Base-by-base conservation (phyloP, 2,113 vertebrate genomes). In the Oxygymnocypris stewartii region DNA sequence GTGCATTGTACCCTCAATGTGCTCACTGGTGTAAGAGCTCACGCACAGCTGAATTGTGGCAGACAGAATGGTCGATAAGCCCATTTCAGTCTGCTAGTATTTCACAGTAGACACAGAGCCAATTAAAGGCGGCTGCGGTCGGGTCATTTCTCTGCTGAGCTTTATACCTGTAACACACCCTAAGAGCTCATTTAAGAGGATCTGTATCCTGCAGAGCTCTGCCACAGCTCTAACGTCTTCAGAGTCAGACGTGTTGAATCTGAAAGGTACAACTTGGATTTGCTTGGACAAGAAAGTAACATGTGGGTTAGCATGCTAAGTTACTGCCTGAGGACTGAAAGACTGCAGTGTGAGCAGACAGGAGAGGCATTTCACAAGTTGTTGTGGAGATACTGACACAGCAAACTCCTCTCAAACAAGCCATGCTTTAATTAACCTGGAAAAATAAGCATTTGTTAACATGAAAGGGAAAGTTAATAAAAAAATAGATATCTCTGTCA, bases 11-110 rank as follows among this genome's bases (percentile, higher is more conserved):
- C 59, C 61, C 54, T 79, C 76, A 78, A 44, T 49, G n/a, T 40
- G 14, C 35, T 73, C 28, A 86, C 73, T 20, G 44, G 79, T 37
- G 25, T 37, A 23, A n/a, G 79, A 75, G 47, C 84, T 78, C 25
- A 65, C 18, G 51, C 79, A 61, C 49, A 71, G 42, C 78, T 69
- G 67, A 63, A 40, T 31, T 73, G 51, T 23, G 20, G 40, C 40
- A 86, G 78, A 86, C 59, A 85, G 63, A 42, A 42, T 35, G 23
- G 76, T 86, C 81, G 54, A 88, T 88, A 86, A 88, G 80, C 28
- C 63, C 59, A 85, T 42, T 86, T 61, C 23, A 25, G 42, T 71
- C 49, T 9, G 65, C 65, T 85, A 86, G 54, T 88, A 88, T 86
- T 86, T 88, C 81, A 86, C 65, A 65, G 85, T 75, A 73, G 69